Percentiles rank a stretch among this genome's conserved stretches.
Evolutionary conservation across 1,140 invertebrate species (phyloP).

Genomic region (Tetranychus urticae): DNA sequence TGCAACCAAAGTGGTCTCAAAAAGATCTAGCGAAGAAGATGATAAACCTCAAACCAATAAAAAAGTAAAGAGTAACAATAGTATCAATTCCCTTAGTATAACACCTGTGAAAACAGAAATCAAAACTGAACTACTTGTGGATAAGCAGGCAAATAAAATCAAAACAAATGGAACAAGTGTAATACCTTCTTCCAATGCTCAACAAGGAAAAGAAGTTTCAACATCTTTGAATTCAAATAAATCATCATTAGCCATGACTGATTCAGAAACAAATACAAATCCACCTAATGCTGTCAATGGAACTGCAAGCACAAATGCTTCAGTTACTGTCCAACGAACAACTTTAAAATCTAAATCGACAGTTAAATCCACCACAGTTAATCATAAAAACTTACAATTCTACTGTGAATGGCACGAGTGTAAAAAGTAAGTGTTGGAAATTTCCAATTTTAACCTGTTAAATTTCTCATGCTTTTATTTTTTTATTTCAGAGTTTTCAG

Average conservation of each 20-base stretch:
- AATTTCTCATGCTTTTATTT: neutral
- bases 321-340: neutral
- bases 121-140: too few species aligned
- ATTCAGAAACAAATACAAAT: neutral
- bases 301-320: neutral
- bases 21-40: conserved; percentile 1
- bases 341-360: neutral
- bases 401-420: conserved; percentile 81
- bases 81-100: neutral
- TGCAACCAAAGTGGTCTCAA: conserved; percentile 3
- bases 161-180: neutral
- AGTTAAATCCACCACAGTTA: neutral
- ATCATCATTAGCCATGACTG: too few species aligned
- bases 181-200: neutral
- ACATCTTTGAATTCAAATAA: too few species aligned
- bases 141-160: too few species aligned
- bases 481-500: conserved; percentile 5
- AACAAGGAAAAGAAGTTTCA: too few species aligned
- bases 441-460: conserved; percentile 4
- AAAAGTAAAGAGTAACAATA: neutral
- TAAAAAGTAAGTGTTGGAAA: conserved; percentile 31
- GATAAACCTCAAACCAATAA: neutral
- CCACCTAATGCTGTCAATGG: too few species aligned
- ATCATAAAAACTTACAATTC: conserved; percentile 24
- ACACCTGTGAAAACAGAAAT: neutral